Evolutionary conservation across 2,113 vertebrate genomes (phyloP).

Genomic region (Sinocyclocheilus grahami): DNA sequence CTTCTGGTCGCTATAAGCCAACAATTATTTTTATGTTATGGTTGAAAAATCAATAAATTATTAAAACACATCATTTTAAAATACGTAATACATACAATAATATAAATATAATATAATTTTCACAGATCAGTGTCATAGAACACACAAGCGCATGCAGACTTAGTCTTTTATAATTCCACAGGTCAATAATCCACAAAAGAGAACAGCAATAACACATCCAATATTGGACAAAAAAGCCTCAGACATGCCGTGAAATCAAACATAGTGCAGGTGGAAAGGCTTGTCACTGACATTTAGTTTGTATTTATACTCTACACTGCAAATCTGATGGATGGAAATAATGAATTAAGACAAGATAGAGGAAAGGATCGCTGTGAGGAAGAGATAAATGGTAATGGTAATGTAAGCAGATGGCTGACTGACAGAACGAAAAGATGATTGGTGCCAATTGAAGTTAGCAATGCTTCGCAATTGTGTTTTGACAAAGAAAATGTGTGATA

Average conservation of each 20-base stretch:
- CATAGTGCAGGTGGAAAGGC: slow-evolving; percentile 22
- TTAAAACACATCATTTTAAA: too few relatives aligned
- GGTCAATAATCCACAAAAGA: too few relatives aligned
- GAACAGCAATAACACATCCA: too few relatives aligned
- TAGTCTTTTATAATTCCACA: too few relatives aligned
- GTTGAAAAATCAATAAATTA: too few relatives aligned
- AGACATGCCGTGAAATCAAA: slow-evolving; percentile 4
- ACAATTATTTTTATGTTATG: too few relatives aligned
- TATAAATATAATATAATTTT: too few relatives aligned
- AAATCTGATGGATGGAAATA: slow-evolving; percentile 8
- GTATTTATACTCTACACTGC: background rate
- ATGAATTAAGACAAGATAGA: slow-evolving; percentile 4
- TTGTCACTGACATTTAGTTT: slow-evolving; percentile 19
- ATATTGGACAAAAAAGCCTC: background rate
- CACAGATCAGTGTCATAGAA: too few relatives aligned
- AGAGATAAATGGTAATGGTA: background rate
- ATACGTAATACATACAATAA: too few relatives aligned
- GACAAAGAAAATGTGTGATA: background rate
- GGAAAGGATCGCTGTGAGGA: background rate
- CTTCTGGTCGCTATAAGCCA: too few relatives aligned
- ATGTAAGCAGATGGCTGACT: slow-evolving; percentile 10
- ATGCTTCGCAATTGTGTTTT: background rate
- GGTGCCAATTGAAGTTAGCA: background rate
- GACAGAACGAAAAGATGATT: slow-evolving; percentile 17
- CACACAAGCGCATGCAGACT: too few relatives aligned